phyloP scores from a whole-genome alignment of 2,113 vertebrate genomes.

The Corythaeola cristata region DNA sequence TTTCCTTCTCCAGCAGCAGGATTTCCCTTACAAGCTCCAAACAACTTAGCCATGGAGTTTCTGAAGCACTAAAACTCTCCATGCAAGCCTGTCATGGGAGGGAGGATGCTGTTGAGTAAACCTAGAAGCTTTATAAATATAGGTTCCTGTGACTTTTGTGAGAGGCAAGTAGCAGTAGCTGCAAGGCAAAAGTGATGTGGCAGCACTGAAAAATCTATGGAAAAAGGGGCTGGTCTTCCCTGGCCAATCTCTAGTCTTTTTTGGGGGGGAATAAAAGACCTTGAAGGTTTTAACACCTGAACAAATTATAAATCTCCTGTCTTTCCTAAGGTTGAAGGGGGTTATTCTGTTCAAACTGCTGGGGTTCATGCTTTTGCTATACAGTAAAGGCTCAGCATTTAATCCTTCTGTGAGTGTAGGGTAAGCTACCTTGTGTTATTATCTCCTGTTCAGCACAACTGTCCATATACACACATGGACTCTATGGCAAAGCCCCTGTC shows the following conservation, averaged over 20 bases:
- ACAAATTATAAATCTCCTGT: background rate
- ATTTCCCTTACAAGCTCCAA: background rate
- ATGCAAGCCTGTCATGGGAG: background rate
- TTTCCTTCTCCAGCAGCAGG: background rate
- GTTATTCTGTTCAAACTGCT: background rate
- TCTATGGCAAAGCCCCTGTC: fast-evolving
- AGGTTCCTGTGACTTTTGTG: background rate
- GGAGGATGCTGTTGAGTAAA: background rate
- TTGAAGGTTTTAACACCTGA: background rate
- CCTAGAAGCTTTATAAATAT: background rate
- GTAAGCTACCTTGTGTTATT: background rate
- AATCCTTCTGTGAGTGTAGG: background rate
- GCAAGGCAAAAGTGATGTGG: background rate
- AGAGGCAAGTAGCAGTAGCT: background rate
- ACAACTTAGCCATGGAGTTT: background rate
- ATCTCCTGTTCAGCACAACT: background rate
- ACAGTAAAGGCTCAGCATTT: fast-evolving
- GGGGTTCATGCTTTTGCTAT: background rate
- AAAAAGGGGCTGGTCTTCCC: background rate
- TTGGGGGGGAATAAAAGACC: background rate
- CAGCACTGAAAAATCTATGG: background rate
- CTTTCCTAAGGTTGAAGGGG: background rate
- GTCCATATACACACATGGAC: background rate
- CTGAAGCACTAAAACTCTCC: background rate
- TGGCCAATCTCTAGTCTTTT: fast-evolving